Evolutionary conservation across 2,888 invertebrate species (phyloP).

Genomic region (Agapostemon virescens): DNA sequence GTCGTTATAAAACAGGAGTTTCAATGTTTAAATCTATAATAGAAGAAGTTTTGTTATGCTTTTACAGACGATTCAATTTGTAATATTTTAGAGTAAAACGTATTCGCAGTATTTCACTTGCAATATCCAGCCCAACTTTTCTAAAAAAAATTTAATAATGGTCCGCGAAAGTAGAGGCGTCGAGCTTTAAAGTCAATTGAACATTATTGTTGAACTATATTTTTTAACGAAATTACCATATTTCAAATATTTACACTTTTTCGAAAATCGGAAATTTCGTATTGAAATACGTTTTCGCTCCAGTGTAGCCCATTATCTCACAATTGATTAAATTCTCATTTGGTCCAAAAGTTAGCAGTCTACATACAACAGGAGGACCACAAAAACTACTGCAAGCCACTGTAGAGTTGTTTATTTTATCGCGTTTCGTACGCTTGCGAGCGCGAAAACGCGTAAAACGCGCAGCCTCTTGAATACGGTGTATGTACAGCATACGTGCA

Average conservation of each 20-base stretch:
- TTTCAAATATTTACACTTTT: background rate
- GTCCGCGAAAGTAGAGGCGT: background rate
- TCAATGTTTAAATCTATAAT: background rate
- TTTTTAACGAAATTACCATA: background rate
- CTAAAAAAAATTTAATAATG: background rate
- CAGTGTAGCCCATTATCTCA: no score
- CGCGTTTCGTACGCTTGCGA: background rate
- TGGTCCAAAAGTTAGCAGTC: background rate
- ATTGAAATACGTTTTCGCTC: no score
- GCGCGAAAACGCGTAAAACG: background rate
- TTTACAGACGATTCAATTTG: background rate
- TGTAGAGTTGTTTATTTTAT: background rate
- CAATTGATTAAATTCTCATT: no score
- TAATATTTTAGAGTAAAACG: no score
- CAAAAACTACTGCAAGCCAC: background rate
- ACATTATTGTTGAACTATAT: background rate
- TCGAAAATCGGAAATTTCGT: no score
- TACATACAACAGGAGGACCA: background rate
- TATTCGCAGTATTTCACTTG: no score
- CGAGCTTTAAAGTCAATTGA: background rate
- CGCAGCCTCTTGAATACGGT: background rate
- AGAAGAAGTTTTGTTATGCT: background rate
- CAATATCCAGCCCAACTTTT: background rate
- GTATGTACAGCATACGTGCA: background rate
- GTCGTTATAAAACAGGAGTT: background rate